Conservation (phyloP, 1,140 invertebrate genomes). For the Aphaenogaster rudis region DNA sequence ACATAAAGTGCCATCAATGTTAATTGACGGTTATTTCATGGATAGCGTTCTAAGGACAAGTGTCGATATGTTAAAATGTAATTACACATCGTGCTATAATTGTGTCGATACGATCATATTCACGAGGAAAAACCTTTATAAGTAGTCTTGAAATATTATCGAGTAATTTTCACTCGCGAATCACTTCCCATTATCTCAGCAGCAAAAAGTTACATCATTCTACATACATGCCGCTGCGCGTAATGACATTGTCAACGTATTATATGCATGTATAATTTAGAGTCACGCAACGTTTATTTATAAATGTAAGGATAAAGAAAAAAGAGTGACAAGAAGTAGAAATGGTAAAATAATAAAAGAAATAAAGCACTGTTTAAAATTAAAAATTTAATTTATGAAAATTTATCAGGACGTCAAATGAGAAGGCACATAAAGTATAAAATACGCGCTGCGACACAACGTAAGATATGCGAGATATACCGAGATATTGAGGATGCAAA, state of each 20-base stretch:
- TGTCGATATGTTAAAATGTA: slow-evolving; percentile 2
- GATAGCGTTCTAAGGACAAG: not conserved
- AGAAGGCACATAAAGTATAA: not conserved
- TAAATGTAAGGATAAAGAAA: not conserved
- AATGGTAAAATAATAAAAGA: not conserved
- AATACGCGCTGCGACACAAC: not conserved
- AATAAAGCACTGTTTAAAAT: not conserved
- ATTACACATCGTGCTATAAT: not conserved
- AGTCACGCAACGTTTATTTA: slow-evolving; percentile 18
- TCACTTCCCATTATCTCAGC: slow-evolving; percentile 12
- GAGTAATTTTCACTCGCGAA: slow-evolving; percentile 19
- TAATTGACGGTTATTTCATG: not conserved
- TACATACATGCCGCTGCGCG: not conserved
- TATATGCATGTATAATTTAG: not conserved
- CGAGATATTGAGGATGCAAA: not conserved
- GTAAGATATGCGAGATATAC: not conserved
- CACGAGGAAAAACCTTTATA: slow-evolving; percentile 37
- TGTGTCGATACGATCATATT: not conserved
- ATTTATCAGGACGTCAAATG: not conserved
- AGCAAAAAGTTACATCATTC: slow-evolving; percentile 18
- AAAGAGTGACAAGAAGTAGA: not conserved
- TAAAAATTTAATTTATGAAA: not conserved
- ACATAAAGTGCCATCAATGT: not conserved
- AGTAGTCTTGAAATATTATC: slow-evolving; percentile 22
- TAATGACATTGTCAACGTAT: slow-evolving; percentile 40